These are phyloP conservation scores for Hypercompe scribonia DNA, from an alignment of 2,888 invertebrate genomes.

Conservation along the genomic window DNA sequence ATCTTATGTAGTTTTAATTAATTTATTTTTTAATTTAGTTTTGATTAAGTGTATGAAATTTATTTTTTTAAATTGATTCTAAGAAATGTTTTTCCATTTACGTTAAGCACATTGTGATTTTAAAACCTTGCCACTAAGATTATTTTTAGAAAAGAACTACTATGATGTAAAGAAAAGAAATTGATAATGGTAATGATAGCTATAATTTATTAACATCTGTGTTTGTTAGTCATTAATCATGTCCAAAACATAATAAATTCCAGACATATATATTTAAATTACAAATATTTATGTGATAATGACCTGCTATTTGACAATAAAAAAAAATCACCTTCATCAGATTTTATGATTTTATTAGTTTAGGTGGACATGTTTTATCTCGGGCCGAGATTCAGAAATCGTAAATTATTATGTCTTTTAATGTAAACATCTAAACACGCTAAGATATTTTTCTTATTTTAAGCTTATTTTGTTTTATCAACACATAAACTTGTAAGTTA, in stretches of 20 bases:
- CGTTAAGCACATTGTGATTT: not conserved
- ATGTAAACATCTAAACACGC: not conserved
- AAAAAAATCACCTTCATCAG: not conserved
- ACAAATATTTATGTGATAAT: not conserved
- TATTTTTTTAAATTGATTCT: not conserved
- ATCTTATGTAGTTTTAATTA: not conserved
- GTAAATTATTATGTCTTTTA: not conserved
- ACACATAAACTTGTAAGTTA: not conserved
- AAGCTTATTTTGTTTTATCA: not conserved
- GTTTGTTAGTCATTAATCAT: not conserved
- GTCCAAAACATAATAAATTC: conserved; percentile 43
- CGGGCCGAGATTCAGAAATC: not conserved
- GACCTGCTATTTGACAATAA: not conserved
- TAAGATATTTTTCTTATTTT: not conserved
- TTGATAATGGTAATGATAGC: not conserved
- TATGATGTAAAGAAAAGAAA: not conserved
- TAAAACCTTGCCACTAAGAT: not conserved
- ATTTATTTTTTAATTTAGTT: too few relatives aligned
- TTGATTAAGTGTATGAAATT: too few relatives aligned
- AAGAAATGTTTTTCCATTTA: not conserved
- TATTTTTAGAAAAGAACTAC: not conserved
- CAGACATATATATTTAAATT: conserved; percentile 25
- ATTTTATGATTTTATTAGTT: not conserved
- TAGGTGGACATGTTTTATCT: not conserved
- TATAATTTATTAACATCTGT: not conserved